These are phyloP conservation scores for Nibea albiflora DNA, from an alignment of 2,113 vertebrate genomes.

Conservation along the genomic window DNA sequence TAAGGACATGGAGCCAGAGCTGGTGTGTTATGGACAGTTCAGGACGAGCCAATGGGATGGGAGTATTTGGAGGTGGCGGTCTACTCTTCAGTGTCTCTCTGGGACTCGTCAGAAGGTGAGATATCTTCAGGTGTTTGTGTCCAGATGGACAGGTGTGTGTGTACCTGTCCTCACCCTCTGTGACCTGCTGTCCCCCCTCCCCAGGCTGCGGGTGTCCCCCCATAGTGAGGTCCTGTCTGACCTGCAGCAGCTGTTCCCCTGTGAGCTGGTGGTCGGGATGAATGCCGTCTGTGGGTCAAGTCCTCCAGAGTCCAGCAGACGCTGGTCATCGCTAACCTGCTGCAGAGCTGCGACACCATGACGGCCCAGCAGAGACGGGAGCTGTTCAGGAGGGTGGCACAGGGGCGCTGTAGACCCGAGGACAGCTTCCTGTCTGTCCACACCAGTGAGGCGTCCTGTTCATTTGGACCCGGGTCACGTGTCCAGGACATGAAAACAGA, in stretches of 20 bases:
- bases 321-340: constrained; percentile 91
- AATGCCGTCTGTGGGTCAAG: constrained; percentile 94
- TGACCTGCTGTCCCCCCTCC: neutral
- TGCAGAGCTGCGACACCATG: constrained; percentile 94
- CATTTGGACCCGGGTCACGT: too few species aligned
- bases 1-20: constrained; percentile 97
- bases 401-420: constrained; percentile 69
- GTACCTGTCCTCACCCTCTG: neutral
- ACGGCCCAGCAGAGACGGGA: constrained; percentile 88
- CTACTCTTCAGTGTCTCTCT: constrained; percentile 92
- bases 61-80: constrained; percentile 91
- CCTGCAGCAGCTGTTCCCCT: constrained; percentile 89
- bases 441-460: too few species aligned
- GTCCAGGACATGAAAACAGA: too few species aligned
- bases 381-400: constrained; percentile 86
- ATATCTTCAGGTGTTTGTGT: neutral
- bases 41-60: constrained; percentile 93
- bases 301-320: constrained; percentile 90
- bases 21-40: constrained; percentile 94
- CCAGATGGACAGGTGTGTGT: neutral
- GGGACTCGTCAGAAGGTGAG: constrained; percentile 88
- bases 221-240: constrained; percentile 89
- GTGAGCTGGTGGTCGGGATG: constrained; percentile 93
- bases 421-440: too few species aligned
- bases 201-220: constrained; percentile 89